Conservation (phyloP, 2,113 vertebrate species). For the Dipodomys spectabilis region DNA sequence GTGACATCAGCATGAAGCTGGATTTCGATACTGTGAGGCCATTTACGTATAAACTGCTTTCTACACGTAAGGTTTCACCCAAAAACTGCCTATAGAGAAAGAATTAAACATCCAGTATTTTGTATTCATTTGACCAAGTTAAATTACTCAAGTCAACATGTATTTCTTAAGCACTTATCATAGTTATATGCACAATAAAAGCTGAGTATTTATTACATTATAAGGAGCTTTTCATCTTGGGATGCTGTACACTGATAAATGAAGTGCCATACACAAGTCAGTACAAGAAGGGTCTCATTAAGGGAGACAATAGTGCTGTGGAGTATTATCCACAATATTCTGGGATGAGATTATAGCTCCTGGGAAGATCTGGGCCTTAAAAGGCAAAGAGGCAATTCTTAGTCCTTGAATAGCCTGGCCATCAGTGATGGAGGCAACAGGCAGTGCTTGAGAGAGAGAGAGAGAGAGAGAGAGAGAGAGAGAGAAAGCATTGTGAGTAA, state of each 20-base stretch:
- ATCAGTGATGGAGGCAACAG: background rate
- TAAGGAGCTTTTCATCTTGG: slow-evolving; percentile 27
- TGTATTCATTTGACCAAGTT: background rate
- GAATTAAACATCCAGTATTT: background rate
- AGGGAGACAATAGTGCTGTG: background rate
- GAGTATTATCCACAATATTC: background rate
- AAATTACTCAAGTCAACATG: background rate
- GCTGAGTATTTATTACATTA: background rate
- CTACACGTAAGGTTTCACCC: background rate
- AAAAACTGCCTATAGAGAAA: background rate
- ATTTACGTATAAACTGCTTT: background rate
- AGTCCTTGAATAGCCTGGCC: background rate
- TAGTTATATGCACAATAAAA: background rate
- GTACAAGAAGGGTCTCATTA: background rate
- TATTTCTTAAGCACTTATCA: slow-evolving; percentile 13
- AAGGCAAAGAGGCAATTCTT: background rate
- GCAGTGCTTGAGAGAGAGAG: background rate
- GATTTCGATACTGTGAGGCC: background rate
- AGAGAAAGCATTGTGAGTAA: background rate
- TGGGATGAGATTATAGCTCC: background rate
- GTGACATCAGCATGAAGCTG: background rate
- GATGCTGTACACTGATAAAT: background rate
- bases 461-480: background rate
- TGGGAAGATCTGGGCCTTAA: background rate
- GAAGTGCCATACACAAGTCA: background rate